Evolutionary conservation across 2,113 vertebrate genomes (phyloP).

Genomic region (Scophthalmus maximus): DNA sequence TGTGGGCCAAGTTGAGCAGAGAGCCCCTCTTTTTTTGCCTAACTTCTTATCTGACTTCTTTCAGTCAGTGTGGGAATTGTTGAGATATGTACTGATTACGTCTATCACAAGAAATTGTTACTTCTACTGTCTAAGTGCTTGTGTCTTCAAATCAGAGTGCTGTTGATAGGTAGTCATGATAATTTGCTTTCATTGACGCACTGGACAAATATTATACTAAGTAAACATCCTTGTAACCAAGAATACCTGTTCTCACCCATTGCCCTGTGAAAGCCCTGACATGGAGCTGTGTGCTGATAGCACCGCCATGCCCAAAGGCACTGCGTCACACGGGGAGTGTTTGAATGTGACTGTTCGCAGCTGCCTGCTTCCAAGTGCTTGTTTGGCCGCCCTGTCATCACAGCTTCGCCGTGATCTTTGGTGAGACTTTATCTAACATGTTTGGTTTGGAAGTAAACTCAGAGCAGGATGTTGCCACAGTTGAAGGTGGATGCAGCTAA

Average conservation of each 20-base stretch:
- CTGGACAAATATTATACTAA: slow-evolving; percentile 14
- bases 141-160: neutral
- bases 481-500: neutral
- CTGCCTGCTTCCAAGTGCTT: neutral
- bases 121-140: neutral
- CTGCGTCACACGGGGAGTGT: slow-evolving; percentile 33
- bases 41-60: neutral
- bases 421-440: slow-evolving; percentile 46
- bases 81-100: neutral
- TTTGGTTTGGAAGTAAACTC: slow-evolving; percentile 35
- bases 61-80: neutral
- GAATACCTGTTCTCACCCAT: slow-evolving; percentile 25
- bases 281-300: slow-evolving; percentile 36
- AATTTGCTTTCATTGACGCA: slow-evolving; percentile 22
- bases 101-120: neutral
- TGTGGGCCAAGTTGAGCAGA: no score
- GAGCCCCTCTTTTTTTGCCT: neutral
- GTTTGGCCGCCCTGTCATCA: slow-evolving; percentile 43
- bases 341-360: slow-evolving; percentile 15
- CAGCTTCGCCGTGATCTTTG: slow-evolving; percentile 13
- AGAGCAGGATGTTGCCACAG: slow-evolving; percentile 66
- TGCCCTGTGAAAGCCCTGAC: slow-evolving; percentile 16
- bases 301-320: slow-evolving; percentile 39
- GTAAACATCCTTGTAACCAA: slow-evolving; percentile 56
- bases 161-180: neutral